These are phyloP conservation scores for Typhlichthys eigenmanni DNA, from an alignment of 2,797 vertebrate species.

Conservation along the genomic window DNA sequence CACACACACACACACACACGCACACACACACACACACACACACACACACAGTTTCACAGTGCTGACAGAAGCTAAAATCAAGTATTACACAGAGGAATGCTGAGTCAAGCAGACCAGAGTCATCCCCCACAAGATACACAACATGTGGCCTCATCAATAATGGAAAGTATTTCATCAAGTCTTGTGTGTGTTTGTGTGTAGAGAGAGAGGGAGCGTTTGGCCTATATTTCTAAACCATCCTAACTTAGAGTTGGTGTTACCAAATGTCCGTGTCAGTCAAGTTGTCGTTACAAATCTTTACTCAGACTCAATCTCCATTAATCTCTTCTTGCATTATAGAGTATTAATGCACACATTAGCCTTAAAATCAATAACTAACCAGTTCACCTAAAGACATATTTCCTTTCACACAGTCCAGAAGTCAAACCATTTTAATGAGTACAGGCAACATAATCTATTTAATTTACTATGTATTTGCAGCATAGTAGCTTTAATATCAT, in stretches of 20 bases:
- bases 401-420: too few species aligned
- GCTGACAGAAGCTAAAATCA: constrained; percentile 71
- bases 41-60: constrained; percentile 17
- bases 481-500: too few species aligned
- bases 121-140: constrained; percentile 62
- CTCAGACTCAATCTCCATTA: too few species aligned
- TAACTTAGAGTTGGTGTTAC: constrained; percentile 26
- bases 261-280: constrained; percentile 11
- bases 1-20: constrained; percentile 2
- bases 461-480: too few species aligned
- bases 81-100: constrained; percentile 66
- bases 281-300: too few species aligned
- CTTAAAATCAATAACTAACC: too few species aligned
- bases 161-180: constrained; percentile 65
- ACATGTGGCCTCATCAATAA: constrained; percentile 79
- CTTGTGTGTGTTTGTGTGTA: constrained; percentile 20
- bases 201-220: not conserved
- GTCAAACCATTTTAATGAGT: too few species aligned
- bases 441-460: too few species aligned
- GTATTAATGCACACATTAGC: too few species aligned
- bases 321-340: too few species aligned
- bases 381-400: too few species aligned
- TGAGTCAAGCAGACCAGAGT: constrained; percentile 74
- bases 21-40: constrained; percentile 5
- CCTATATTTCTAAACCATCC: constrained; percentile 34